Evolutionary conservation across 2,888 invertebrate species (phyloP).

Genomic region (Leptinotarsa tumamoca): DNA sequence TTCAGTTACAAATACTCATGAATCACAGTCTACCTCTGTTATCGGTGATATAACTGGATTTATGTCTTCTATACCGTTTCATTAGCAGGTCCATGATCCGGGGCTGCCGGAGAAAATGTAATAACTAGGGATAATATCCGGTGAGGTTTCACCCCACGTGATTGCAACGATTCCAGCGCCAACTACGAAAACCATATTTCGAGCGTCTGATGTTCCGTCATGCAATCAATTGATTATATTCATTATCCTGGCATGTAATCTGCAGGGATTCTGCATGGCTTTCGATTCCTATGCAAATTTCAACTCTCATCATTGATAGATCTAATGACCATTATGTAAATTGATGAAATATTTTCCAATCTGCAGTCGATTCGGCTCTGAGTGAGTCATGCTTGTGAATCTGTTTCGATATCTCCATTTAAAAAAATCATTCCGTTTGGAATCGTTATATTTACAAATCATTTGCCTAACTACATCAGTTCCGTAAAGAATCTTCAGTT

Average conservation of each 20-base stretch:
- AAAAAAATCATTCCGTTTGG: too few species aligned
- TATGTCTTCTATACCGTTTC: constrained; percentile 1
- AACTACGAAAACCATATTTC: background rate
- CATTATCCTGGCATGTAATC: background rate
- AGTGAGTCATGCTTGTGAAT: too few species aligned
- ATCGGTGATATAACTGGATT: constrained; percentile 1
- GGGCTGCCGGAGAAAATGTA: background rate
- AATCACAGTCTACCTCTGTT: background rate
- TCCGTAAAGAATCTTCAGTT: too few species aligned
- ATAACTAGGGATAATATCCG: constrained; percentile 12
- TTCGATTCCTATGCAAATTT: background rate
- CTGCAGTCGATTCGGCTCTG: background rate
- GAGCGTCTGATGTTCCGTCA: background rate
- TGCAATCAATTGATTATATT: constrained; percentile 4
- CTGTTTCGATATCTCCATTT: too few species aligned
- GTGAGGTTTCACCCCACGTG: constrained; percentile 1
- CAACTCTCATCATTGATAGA: background rate
- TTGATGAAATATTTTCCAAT: background rate
- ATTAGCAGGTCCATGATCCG: background rate
- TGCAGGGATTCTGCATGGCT: background rate
- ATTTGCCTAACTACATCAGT: too few species aligned
- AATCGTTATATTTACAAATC: too few species aligned
- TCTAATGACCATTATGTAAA: constrained; percentile 14
- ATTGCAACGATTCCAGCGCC: background rate
- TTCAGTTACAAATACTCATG: background rate